Evolutionary conservation across 1,140 invertebrate species (phyloP), one percentile per base, ranked within the genome.

Genomic region (Drosophila leontia): DNA sequence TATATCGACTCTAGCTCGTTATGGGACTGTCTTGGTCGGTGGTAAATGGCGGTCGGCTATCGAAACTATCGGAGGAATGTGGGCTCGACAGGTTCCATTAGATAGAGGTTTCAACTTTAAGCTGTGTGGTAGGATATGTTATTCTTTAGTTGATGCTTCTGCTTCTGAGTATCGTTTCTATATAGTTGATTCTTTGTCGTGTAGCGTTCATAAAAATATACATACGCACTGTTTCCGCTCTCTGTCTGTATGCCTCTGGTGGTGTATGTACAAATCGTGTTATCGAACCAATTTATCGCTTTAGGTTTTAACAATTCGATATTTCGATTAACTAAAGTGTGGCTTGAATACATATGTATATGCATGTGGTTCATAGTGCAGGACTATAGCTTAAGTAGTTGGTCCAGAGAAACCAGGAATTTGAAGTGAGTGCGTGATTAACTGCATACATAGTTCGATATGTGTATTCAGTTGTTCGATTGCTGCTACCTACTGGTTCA

Each of bases 51-150:
- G 11, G 39, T 57, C 11, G 53, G 9, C 15, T 29, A 59, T 42
- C 44, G 44, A 70, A 70, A 58, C 44, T 50, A 59, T 71, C 69
- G 53, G 37, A 32, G 42, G 45, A 59, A 59, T 71, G 35, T 50
- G 37, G 44, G 8, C 69, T 59, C 53, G 69, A 12, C 37, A 23
- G 39, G 51, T 37, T 51, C 53, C 53, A 9, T n/a, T 26, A 48
- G 42, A 50, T 41, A 17, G 55, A 41, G 55, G 37, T 72, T 42
- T 67, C 67, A 63, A 67, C 72, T 80, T 62, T 80, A 48, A 72
- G 62, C 59, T 75, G 61, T 65, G 51, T 80, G 48, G 57, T 68
- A 74, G 84, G 84, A 88, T 87, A 88, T 87, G 83, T 88, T 64
- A 72, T 64, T 63, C 59, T 39, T 78, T 50, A 61, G 50, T 51